Percentiles rank a stretch among this genome's conserved stretches.
Conservation (phyloP, 2,888 invertebrate species). For the Chironomus tentans region DNA sequence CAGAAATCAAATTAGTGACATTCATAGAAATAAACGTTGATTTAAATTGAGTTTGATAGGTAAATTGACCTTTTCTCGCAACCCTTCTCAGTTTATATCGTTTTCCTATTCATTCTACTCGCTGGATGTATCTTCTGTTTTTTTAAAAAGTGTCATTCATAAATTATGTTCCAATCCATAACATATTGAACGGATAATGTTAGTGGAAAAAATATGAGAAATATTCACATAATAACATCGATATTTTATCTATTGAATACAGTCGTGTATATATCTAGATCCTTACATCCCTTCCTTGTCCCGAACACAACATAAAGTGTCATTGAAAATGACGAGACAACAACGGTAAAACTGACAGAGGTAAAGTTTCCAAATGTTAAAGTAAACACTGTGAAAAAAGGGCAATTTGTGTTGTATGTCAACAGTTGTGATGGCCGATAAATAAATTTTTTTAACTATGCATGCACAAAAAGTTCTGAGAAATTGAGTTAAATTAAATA, state of each 20-base stretch:
- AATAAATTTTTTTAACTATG: background rate
- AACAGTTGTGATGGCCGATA: background rate
- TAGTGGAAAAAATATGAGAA: background rate
- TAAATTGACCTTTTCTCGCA: background rate
- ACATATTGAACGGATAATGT: background rate
- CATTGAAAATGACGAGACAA: background rate
- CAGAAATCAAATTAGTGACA: background rate
- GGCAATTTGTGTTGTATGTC: conserved; percentile 15
- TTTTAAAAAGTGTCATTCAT: background rate
- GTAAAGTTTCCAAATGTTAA: background rate
- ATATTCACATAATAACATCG: background rate
- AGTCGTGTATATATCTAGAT: background rate
- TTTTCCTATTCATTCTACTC: background rate
- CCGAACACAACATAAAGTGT: background rate
- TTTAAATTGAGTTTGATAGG: background rate
- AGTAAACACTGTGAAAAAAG: background rate
- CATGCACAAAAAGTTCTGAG: too few species aligned
- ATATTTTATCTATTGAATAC: background rate
- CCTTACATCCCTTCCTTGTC: background rate
- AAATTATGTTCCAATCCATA: background rate
- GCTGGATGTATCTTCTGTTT: too few species aligned
- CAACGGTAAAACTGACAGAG: background rate
- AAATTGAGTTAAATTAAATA: too few species aligned
- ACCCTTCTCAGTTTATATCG: background rate
- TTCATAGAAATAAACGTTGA: background rate